These are phyloP conservation scores for Holothuria scabra DNA, from an alignment of 53 echinoderm and acorn worm genomes.

Conservation along the genomic window DNA sequence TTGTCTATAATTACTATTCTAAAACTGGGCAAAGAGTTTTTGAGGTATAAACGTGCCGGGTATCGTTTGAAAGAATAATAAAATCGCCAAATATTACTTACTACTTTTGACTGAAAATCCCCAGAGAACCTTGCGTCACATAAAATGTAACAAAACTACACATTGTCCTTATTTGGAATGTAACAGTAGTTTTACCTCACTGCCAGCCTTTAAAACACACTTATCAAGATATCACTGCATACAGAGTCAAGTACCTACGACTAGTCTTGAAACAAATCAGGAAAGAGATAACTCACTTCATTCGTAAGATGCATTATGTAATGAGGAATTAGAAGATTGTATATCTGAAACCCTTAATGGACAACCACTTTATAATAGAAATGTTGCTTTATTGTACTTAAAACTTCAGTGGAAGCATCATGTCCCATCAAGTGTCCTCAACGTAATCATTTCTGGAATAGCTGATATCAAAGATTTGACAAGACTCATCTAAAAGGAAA, in stretches of 20 bases:
- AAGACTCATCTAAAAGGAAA: slow-evolving; percentile 3
- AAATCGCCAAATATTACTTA: too few species aligned
- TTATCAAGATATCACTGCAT: not conserved
- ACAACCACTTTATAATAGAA: not conserved
- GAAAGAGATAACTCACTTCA: too few species aligned
- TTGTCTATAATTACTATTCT: too few species aligned
- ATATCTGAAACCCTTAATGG: not conserved
- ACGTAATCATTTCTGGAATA: not conserved
- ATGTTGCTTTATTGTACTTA: slow-evolving; percentile 2
- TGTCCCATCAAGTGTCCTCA: slow-evolving; percentile 1
- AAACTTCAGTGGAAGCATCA: slow-evolving; percentile 14
- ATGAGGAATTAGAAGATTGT: not conserved
- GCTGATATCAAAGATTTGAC: not conserved
- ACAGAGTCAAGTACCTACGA: not conserved
- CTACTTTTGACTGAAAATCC: too few species aligned
- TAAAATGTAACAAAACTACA: not conserved
- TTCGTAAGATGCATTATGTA: not conserved
- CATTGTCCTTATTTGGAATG: not conserved
- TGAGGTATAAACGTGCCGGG: too few species aligned
- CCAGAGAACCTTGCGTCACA: not conserved
- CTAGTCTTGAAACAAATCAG: too few species aligned
- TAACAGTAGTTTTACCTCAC: not conserved
- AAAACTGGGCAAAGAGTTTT: too few species aligned
- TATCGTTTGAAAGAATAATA: too few species aligned
- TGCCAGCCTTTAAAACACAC: slow-evolving; percentile 6